Conservation (phyloP, 2,797 vertebrate species). For the Gallinago nigripennis region DNA sequence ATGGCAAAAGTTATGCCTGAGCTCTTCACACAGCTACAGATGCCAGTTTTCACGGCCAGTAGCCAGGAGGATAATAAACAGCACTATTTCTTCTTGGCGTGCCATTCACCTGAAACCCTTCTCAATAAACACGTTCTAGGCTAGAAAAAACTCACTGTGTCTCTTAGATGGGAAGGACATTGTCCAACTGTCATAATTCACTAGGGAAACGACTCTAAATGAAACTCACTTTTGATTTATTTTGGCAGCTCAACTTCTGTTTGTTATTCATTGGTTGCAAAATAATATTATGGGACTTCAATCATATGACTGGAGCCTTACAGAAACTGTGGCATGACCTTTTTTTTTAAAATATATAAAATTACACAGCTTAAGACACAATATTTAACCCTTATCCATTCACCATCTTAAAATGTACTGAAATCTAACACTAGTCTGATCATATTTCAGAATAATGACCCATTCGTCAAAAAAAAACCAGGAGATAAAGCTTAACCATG, state of each 20-base stretch:
- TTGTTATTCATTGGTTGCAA: constrained; percentile 49
- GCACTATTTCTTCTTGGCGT: constrained; percentile 29
- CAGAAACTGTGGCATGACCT: background rate
- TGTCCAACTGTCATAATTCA: constrained; percentile 32
- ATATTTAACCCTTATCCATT: constrained; percentile 1
- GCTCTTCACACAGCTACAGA: constrained; percentile 13
- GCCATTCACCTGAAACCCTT: constrained; percentile 49
- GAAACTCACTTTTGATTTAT: constrained; percentile 52
- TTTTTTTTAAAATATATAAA: background rate
- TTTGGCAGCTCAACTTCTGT: constrained; percentile 38
- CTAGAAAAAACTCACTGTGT: constrained; percentile 13
- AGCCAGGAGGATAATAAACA: constrained; percentile 52
- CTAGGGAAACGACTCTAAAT: constrained; percentile 49
- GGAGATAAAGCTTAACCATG: background rate
- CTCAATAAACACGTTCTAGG: constrained; percentile 26
- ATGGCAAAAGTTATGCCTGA: constrained; percentile 47
- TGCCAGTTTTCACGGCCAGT: constrained; percentile 23
- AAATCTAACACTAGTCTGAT: background rate
- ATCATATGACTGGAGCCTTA: background rate
- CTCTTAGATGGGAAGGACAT: constrained; percentile 43
- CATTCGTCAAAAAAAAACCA: background rate
- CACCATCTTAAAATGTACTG: background rate
- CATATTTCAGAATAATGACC: background rate
- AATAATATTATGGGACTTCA: constrained; percentile 30
- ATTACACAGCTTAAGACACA: background rate